phyloP scores from a whole-genome alignment of 2,888 invertebrate genomes.

The Diploptera punctata region DNA sequence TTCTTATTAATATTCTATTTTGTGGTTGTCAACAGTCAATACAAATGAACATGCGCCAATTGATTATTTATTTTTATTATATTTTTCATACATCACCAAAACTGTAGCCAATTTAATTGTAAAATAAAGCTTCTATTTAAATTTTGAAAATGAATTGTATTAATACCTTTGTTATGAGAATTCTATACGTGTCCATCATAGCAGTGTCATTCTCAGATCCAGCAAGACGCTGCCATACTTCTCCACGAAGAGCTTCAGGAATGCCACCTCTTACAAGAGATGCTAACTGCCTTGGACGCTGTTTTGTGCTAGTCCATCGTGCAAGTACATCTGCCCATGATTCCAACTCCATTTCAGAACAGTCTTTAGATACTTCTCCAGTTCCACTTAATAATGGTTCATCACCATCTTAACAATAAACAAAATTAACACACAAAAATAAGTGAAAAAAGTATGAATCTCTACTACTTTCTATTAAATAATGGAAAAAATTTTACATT shows the following conservation, averaged over 20 bases:
- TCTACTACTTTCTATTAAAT: no score
- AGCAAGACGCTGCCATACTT: constrained; percentile 96
- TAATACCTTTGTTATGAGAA: constrained; percentile 87
- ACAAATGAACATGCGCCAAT: no score
- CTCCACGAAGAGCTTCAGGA: constrained; percentile 95
- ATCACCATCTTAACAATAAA: constrained; percentile 73
- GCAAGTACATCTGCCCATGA: constrained; percentile 91
- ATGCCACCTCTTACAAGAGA: constrained; percentile 86
- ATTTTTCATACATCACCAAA: constrained; percentile 13
- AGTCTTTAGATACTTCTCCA: constrained; percentile 96
- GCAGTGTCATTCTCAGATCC: constrained; percentile 83
- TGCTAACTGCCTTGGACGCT: constrained; percentile 82
- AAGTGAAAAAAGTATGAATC: no score
- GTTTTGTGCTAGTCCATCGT: constrained; percentile 67
- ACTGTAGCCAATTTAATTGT: no score
- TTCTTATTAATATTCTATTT: no score
- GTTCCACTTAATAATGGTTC: constrained; percentile 98
- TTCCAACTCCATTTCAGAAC: constrained; percentile 89
- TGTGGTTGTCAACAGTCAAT: no score
- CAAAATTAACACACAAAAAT: no score
- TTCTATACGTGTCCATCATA: constrained; percentile 91
- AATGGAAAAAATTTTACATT: no score
- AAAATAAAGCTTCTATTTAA: not conserved
- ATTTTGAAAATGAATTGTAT: not conserved
- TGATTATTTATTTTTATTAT: no score